Base-by-base conservation (phyloP, 2,888 invertebrate species). In the Pandemis cinnamomeana region DNA sequence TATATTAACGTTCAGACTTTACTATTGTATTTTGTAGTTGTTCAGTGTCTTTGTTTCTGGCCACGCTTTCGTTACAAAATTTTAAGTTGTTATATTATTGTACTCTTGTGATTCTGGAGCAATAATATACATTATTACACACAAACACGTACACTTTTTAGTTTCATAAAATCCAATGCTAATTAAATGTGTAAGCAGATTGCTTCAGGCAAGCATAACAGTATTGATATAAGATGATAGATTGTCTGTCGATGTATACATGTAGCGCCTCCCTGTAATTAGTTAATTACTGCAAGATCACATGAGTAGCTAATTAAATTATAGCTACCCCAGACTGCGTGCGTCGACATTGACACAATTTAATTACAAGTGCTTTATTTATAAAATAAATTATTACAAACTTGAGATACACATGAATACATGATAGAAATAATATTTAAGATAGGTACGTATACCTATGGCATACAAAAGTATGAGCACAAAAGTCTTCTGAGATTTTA, bases 251-350 rank as follows among this genome's bases (percentile, higher is more conserved):
- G 10, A 58, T 27, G 27, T 11, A 58, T 58, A 55, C 11, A 27
- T 11, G 58, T 11, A 11, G 27, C 58, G 55, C 51, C 13, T 44
- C 44, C 51, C 20, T 72, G 42, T 73, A 73, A 70, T 73, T 73
- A 61, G 51, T 51, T 69, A 66, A 73, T 73, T 70, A 73, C 73
- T 70, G 51, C 66, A 63, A 68, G 64, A 66, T 69, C 42, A 66
- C 51, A 73, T 70, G 64, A 73, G 69, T 66, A 51, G 69, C 15
- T 61, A 36, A 73, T 73, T 61, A 70, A 66, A 70, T 66, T 73
- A 60, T 51, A 70, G 8, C 20, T 58, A 27, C 44, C 68, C n/a
- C 20, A 11, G 51, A 41, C 42, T 20, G 20, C 15, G 42, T 55
- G 62, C 42, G 62, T 67, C 27, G 61, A 41, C 10, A 36, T 36